A percentile compares a stretch with the other conserved stretches of the same genome.
These are phyloP conservation scores for Scolopax bukidnonensis DNA, from an alignment of 2,797 vertebrate genomes.

Conservation along the genomic window DNA sequence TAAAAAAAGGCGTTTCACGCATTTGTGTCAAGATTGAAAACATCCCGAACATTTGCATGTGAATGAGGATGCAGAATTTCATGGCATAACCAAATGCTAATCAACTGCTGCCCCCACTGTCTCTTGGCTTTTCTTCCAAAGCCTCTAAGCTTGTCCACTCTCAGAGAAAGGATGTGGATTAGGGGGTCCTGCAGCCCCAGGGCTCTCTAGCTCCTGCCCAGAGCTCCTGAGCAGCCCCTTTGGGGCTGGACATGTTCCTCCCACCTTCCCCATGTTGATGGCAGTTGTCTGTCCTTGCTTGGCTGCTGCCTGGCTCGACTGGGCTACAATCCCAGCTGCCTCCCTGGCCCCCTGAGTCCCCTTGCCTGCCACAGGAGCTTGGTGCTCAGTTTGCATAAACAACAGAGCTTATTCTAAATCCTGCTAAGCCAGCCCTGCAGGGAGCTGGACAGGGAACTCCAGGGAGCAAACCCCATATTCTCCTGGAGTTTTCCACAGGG, in stretches of 20 bases:
- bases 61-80: background rate
- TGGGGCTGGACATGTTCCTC: background rate
- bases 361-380: background rate
- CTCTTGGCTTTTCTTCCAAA: background rate
- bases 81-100: background rate
- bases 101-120: background rate
- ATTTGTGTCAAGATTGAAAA: background rate
- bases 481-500: background rate
- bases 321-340: background rate
- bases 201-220: background rate
- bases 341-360: background rate
- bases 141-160: background rate
- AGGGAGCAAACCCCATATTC: background rate
- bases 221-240: background rate
- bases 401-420: conserved; percentile 35
- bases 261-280: background rate
- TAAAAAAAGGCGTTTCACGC: fast-evolving
- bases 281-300: background rate
- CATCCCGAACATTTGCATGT: background rate
- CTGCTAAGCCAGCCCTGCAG: background rate
- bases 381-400: background rate
- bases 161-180: background rate
- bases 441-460: background rate
- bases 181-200: background rate
- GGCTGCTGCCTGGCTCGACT: background rate